A percentile compares a stretch with the other conserved stretches of the same genome.
These are phyloP conservation scores for Manacus vitellinus DNA, from an alignment of 2,113 vertebrate species.

Conservation along the genomic window DNA sequence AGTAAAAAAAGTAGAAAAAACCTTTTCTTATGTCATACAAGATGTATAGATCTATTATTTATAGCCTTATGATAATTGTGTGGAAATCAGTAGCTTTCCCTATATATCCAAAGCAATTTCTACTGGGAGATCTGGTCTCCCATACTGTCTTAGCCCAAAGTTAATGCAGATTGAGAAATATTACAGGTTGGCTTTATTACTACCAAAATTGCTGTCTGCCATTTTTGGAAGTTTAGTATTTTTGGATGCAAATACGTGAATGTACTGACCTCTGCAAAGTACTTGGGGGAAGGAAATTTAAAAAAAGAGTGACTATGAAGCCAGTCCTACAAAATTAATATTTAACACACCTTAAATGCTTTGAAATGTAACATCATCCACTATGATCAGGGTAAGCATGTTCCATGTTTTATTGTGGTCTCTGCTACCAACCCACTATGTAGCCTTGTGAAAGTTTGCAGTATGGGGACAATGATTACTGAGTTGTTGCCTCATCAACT, in stretches of 20 bases:
- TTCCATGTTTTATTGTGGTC: neutral
- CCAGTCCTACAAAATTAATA: neutral
- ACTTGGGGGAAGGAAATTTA: neutral
- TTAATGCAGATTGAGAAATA: neutral
- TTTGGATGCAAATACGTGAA: neutral
- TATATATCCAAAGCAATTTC: neutral
- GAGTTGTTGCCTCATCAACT: neutral
- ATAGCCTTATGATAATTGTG: neutral
- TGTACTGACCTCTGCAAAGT: neutral
- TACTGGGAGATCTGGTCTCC: neutral
- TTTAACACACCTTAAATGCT: neutral
- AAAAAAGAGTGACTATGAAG: neutral
- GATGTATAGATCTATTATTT: neutral
- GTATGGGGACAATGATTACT: neutral
- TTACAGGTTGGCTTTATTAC: neutral
- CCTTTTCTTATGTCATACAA: neutral
- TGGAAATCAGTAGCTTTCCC: neutral
- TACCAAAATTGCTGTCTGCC: neutral
- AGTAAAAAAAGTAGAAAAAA: neutral
- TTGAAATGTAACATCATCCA: neutral
- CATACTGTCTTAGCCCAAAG: neutral
- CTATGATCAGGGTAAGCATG: neutral
- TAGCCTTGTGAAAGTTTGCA: neutral
- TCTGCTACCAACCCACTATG: neutral
- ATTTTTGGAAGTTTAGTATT: neutral